Conservation (phyloP, 2,888 invertebrate species). For the Andrena bucephala region DNA sequence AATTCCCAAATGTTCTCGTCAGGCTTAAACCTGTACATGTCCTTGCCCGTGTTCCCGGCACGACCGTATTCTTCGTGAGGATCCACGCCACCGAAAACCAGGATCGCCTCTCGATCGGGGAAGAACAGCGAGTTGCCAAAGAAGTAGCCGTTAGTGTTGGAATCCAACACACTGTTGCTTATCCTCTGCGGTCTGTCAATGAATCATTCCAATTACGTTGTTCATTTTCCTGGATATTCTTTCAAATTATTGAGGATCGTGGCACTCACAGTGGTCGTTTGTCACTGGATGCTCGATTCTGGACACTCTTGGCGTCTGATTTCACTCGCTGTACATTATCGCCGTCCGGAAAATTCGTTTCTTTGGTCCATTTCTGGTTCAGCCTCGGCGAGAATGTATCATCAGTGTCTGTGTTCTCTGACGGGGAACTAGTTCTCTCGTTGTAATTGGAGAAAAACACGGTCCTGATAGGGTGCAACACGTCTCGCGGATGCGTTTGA, state of each 20-base stretch:
- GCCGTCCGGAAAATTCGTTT: neutral
- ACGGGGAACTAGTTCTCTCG: slow-evolving; percentile 73
- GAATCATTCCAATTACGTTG: too few species aligned
- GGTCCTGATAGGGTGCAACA: slow-evolving; percentile 65
- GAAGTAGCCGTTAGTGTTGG: slow-evolving; percentile 84
- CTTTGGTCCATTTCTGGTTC: slow-evolving; percentile 19
- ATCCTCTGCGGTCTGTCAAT: slow-evolving; percentile 61
- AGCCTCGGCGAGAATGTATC: slow-evolving; percentile 66
- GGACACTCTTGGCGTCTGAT: slow-evolving; percentile 15
- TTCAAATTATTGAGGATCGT: neutral
- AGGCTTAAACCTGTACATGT: slow-evolving; percentile 88
- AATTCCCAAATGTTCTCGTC: slow-evolving; percentile 88
- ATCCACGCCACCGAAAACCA: slow-evolving; percentile 90
- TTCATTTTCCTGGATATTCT: neutral
- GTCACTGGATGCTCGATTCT: slow-evolving; percentile 51
- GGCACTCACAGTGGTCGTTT: slow-evolving; percentile 58
- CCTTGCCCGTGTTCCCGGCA: slow-evolving; percentile 88
- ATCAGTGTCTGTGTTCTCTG: slow-evolving; percentile 73
- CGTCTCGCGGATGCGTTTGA: slow-evolving; percentile 30
- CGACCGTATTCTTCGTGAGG: slow-evolving; percentile 87
- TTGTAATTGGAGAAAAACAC: slow-evolving; percentile 74
- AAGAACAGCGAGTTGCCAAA: slow-evolving; percentile 86
- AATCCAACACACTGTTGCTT: slow-evolving; percentile 66
- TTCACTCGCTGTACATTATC: slow-evolving; percentile 18
- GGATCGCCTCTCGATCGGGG: slow-evolving; percentile 87